These are phyloP conservation scores for Trididemnum nubilum DNA, from an alignment of 23 tunicate species.

Conservation along the genomic window DNA sequence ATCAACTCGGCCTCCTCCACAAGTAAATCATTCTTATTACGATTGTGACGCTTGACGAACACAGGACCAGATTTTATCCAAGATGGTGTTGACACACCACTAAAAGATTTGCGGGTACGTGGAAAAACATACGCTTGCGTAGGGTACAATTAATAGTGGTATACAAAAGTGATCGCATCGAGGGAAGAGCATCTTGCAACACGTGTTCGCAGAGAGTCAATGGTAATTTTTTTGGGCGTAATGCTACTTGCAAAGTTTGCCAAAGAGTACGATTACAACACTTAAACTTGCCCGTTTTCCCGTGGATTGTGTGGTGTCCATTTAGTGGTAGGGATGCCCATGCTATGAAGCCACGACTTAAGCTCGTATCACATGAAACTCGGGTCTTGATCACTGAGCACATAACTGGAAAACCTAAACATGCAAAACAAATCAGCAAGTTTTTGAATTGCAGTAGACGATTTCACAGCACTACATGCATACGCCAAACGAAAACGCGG, in stretches of 20 bases:
- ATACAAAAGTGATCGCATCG: not conserved
- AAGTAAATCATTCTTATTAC: conserved; percentile 1
- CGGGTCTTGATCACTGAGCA: not conserved
- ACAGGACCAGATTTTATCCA: not conserved
- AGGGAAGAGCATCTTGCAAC: not conserved
- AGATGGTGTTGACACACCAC: not conserved
- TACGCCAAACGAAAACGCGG: no score
- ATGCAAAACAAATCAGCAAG: not conserved
- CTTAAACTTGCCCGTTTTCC: not conserved
- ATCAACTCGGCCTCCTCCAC: not conserved
- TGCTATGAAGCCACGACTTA: not conserved
- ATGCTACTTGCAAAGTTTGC: not conserved
- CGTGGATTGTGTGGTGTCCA: not conserved
- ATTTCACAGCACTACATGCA: not conserved
- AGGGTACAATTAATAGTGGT: not conserved
- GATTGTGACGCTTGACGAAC: not conserved
- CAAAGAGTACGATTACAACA: not conserved
- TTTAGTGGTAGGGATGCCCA: not conserved
- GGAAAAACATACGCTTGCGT: not conserved
- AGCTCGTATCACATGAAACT: not conserved
- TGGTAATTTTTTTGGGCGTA: not conserved
- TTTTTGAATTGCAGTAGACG: not conserved
- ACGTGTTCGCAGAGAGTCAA: not conserved
- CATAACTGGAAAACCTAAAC: not conserved
- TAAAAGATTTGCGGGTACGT: not conserved